Conservation (phyloP, 2,888 invertebrate species). For the Catonia carolina region DNA sequence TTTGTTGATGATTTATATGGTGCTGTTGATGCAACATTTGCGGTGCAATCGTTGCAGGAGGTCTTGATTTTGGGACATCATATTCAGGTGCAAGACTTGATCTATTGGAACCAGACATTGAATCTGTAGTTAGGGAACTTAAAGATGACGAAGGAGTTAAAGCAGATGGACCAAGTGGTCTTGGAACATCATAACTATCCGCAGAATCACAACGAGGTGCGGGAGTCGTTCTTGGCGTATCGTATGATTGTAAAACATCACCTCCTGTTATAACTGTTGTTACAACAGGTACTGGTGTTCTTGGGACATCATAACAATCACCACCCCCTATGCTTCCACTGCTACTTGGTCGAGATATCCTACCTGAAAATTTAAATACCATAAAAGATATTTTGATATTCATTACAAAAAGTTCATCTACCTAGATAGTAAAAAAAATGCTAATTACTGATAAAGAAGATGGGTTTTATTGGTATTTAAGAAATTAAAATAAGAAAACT, state of each 20-base stretch:
- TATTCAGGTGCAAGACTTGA: conserved; percentile 58
- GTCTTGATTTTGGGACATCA: conserved; percentile 51
- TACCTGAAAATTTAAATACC: conserved; percentile 13
- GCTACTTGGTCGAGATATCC: conserved; percentile 28
- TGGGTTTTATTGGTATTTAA: too few relatives aligned
- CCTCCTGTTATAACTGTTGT: conserved; percentile 49
- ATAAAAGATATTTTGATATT: not conserved
- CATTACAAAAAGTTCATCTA: too few relatives aligned
- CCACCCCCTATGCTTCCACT: conserved; percentile 39
- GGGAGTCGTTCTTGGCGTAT: conserved; percentile 38
- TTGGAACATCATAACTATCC: conserved; percentile 59
- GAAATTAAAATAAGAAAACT: too few relatives aligned
- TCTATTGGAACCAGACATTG: conserved; percentile 45
- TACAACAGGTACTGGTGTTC: conserved; percentile 52
- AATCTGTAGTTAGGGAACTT: conserved; percentile 52
- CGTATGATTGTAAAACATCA: conserved; percentile 47
- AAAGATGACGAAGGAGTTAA: conserved; percentile 61
- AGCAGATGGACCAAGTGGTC: conserved; percentile 47
- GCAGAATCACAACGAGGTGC: conserved; percentile 44
- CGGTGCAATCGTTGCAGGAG: conserved; percentile 12
- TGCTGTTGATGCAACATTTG: conserved; percentile 28
- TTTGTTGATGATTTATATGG: not conserved
- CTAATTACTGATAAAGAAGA: too few relatives aligned
- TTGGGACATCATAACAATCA: conserved; percentile 56
- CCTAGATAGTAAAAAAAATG: too few relatives aligned